A percentile compares a stretch with the other conserved stretches of the same genome.
Conservation (phyloP, 2,888 invertebrate species). For the Polydrusus tereticollis region DNA sequence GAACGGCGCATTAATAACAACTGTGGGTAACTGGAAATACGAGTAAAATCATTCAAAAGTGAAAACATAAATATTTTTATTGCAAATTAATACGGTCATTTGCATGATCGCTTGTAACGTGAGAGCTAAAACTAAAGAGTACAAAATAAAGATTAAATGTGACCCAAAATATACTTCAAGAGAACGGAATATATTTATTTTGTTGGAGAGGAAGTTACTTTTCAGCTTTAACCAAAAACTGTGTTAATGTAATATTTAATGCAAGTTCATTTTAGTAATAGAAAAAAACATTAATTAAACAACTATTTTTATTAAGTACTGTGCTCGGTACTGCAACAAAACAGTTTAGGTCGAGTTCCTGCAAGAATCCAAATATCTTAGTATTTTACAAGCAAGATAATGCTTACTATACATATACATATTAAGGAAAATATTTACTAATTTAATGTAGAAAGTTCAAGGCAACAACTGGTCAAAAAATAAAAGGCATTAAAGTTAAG, state of each 20-base stretch:
- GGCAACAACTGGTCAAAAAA: constrained; percentile 14
- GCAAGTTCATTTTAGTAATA: no score
- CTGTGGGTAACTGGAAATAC: constrained; percentile 38
- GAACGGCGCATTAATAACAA: constrained; percentile 34
- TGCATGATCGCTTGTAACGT: constrained; percentile 23
- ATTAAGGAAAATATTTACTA: not conserved
- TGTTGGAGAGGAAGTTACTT: no score
- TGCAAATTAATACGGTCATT: constrained; percentile 39
- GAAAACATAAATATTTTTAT: constrained; percentile 38
- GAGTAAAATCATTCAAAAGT: constrained; percentile 35
- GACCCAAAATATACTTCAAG: not conserved
- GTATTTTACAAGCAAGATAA: no score
- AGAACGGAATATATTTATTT: no score
- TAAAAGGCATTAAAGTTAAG: constrained; percentile 9
- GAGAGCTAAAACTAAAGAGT: not conserved
- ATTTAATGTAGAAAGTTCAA: constrained; percentile 5
- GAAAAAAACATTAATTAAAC: no score
- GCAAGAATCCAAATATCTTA: no score
- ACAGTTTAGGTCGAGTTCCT: no score
- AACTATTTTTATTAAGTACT: no score
- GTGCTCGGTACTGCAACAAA: no score
- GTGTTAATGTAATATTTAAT: no score
- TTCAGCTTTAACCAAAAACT: no score
- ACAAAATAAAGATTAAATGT: not conserved
- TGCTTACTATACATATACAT: not conserved